Percentiles rank a stretch among this genome's conserved stretches.
These are phyloP conservation scores for Acleris laterana DNA, from an alignment of 2,888 invertebrate genomes.

Conservation along the genomic window DNA sequence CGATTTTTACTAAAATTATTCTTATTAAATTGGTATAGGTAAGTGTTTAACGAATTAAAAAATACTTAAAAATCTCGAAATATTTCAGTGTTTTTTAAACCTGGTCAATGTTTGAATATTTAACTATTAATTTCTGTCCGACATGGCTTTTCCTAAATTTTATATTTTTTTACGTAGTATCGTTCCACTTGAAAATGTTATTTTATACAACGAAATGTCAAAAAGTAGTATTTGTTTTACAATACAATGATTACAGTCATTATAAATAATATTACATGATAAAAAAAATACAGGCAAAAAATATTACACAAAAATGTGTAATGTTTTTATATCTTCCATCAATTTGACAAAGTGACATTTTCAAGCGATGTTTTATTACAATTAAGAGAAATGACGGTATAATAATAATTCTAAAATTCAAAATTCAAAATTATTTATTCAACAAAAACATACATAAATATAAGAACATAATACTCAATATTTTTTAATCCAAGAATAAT, in stretches of 20 bases:
- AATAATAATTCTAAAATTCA: no score
- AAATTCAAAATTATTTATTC: no score
- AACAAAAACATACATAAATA: no score
- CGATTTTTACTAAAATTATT: slow-evolving; percentile 66
- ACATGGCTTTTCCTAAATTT: not conserved
- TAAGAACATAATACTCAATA: no score
- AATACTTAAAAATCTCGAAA: slow-evolving; percentile 33
- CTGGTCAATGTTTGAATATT: slow-evolving; percentile 8
- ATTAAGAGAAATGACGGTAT: no score
- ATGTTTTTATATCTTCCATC: not conserved
- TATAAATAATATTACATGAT: no score
- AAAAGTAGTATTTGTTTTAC: no score
- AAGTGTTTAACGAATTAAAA: slow-evolving; percentile 47
- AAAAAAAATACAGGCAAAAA: no score
- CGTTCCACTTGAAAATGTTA: not conserved
- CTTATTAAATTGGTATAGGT: slow-evolving; percentile 57
- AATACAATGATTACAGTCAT: no score
- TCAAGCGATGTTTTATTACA: slow-evolving; percentile 15
- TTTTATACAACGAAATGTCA: not conserved
- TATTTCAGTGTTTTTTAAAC: slow-evolving; percentile 23
- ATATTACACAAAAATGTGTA: no score
- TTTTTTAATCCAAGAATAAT: no score
- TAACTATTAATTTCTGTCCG: not conserved
- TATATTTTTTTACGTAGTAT: not conserved
- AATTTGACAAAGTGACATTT: slow-evolving; percentile 14